These are phyloP conservation scores for Hemibagrus guttatus DNA, from an alignment of 2,797 vertebrate species.

Conservation along the genomic window DNA sequence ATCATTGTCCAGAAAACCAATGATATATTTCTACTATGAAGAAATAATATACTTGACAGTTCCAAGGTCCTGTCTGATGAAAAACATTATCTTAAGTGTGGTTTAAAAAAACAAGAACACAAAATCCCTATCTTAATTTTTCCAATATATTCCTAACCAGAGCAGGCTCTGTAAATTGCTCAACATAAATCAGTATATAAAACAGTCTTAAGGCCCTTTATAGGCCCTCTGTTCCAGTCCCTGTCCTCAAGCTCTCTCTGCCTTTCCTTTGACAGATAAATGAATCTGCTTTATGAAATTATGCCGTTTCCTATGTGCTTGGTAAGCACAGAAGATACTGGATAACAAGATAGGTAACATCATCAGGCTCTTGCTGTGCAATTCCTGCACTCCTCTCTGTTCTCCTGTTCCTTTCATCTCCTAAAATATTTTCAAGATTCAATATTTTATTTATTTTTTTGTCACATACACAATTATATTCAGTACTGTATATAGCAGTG, in stretches of 20 bases:
- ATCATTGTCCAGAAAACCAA: background rate
- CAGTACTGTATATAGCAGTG: no score
- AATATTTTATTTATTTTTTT: no score
- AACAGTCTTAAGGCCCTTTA: conserved; percentile 34
- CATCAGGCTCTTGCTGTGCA: conserved; percentile 53
- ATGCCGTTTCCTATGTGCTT: conserved; percentile 74
- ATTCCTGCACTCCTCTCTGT: conserved; percentile 45
- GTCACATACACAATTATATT: no score
- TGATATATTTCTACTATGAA: background rate
- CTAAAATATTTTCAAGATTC: background rate
- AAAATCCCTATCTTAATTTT: background rate
- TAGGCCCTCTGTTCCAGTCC: conserved; percentile 51
- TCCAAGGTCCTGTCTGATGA: background rate
- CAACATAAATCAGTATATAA: background rate
- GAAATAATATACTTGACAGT: background rate
- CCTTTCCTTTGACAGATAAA: conserved; percentile 52
- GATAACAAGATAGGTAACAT: conserved; percentile 62
- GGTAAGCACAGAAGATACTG: no score
- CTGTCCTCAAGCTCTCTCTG: conserved; percentile 54
- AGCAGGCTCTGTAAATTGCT: background rate
- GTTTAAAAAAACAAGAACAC: background rate
- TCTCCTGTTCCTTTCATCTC: conserved; percentile 52
- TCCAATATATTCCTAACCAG: background rate
- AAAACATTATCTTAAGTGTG: background rate
- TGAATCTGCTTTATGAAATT: conserved; percentile 74